phyloP scores from a whole-genome alignment of 2,888 invertebrate genomes.

The Thyatira batis region DNA sequence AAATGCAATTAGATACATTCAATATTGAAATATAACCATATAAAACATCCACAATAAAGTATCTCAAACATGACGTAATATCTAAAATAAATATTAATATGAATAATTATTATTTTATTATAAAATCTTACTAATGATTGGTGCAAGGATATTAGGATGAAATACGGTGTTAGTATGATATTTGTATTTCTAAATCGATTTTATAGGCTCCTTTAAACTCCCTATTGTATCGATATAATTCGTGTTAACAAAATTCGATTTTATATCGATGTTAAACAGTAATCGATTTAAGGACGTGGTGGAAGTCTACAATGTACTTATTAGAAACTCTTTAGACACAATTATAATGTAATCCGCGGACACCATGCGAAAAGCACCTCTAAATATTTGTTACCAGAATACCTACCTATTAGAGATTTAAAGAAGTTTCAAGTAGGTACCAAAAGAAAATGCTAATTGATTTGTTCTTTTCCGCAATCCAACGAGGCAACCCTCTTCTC shows the following conservation, averaged over 20 bases:
- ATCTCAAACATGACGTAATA: slow-evolving; percentile 16
- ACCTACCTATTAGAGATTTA: slow-evolving; percentile 5
- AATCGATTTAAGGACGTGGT: slow-evolving; percentile 3
- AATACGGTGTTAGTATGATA: slow-evolving; percentile 1
- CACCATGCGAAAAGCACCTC: slow-evolving; percentile 29
- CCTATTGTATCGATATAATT: neutral
- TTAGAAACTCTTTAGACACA: slow-evolving; percentile 9
- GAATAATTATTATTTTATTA: slow-evolving; percentile 2
- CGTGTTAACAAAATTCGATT: neutral
- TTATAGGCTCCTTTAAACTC: neutral
- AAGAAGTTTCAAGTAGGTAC: neutral
- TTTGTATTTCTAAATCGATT: neutral
- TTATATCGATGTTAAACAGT: neutral
- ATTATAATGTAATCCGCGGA: slow-evolving; percentile 14
- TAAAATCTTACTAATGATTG: slow-evolving; percentile 9
- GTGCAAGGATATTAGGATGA: slow-evolving; percentile 2
- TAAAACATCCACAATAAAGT: slow-evolving; percentile 23
- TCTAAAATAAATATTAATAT: slow-evolving; percentile 3
- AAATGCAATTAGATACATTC: slow-evolving; percentile 40
- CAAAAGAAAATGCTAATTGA: neutral
- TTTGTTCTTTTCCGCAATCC: neutral
- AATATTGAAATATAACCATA: slow-evolving; percentile 31
- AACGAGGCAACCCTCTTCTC: too few species aligned
- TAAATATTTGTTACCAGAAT: slow-evolving; percentile 10
- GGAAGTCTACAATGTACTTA: slow-evolving; percentile 18